Evolutionary conservation across 2,797 vertebrate genomes (phyloP), one percentile per base, ranked within the genome.

Genomic region (Acropternis orthonyx): DNA sequence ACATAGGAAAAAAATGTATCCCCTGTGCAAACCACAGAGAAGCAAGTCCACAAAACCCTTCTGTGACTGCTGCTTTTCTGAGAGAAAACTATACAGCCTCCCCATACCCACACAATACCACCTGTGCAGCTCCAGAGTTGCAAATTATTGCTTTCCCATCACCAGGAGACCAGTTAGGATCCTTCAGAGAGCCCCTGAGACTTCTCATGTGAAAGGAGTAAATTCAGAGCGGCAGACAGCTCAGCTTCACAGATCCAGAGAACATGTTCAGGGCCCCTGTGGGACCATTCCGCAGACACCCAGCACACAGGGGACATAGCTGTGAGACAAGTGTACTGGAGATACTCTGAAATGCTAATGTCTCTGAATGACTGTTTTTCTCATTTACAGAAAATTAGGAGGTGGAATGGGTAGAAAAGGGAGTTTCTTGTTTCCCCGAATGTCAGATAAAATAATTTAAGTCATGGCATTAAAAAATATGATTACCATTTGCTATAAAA

Each of bases 321-420:
- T 5, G 0, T 16, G 32, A 67, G 76, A 37, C 3, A 10, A 36
- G 8, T 6, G 12, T 68, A 49, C 37, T 39, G 22, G 46, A 89
- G 66, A 77, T 41, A 48, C 32, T 72, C 75, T 43, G 72, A 88
- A 95, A 85, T 68, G 58, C 49, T 71, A 74, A 67, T 59, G 49
- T 34, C 41, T 88, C 72, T 58, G 21, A 93, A 67, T 58, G 44
- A 82, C 37, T 79, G 49, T n/a, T 92, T 92, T 92, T 21, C 81
- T 81, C 63, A 76, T 89, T 90, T 66, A 85, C 30, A 63, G 84
- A 87, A 95, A 93, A 94, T 69, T 51, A 75, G n/a, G 24, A 75
- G 26, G 48, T 65, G 21, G 32, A 92, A 88, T 20, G 37, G 36
- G 34, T 52, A 76, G 54, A 78, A 85, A 87, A 81, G 9, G 23